Conservation (phyloP, 2,113 vertebrate genomes). For the Rhombomys opimus region DNA sequence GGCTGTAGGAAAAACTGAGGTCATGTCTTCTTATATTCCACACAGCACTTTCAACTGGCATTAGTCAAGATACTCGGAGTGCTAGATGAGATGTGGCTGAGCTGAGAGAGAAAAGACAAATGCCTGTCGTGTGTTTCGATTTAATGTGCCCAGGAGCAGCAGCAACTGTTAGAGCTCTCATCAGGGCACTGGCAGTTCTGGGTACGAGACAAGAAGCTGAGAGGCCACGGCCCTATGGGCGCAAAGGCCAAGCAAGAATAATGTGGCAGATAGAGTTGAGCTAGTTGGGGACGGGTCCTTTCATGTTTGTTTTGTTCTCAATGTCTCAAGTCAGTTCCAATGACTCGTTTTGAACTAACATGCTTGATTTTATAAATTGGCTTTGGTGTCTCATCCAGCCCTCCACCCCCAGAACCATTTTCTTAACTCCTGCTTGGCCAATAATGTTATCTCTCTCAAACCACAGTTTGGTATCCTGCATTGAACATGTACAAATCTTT, state of each 20-base stretch:
- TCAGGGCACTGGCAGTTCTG: not conserved
- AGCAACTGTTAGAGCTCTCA: not conserved
- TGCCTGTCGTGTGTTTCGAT: not conserved
- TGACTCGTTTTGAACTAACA: not conserved
- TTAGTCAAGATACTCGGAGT: not conserved
- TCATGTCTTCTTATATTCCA: constrained; percentile 6
- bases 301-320: not conserved
- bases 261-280: not conserved
- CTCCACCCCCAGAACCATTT: not conserved
- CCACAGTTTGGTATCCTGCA: not conserved
- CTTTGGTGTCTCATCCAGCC: not conserved
- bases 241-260: not conserved
- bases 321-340: not conserved
- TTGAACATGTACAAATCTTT: constrained; percentile 22
- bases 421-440: not conserved
- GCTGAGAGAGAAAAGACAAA: constrained; percentile 31
- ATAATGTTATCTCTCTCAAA: not conserved
- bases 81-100: not conserved
- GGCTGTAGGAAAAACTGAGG: constrained; percentile 26
- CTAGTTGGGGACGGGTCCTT: constrained; percentile 4
- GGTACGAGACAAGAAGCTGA: not conserved
- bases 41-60: not conserved
- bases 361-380: not conserved
- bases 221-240: constrained; percentile 1
- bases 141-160: not conserved